A percentile compares a stretch with the other conserved stretches of the same genome.
phyloP scores from a whole-genome alignment of 2,797 vertebrate genomes.

The Pseudotriccus pelzelni region DNA sequence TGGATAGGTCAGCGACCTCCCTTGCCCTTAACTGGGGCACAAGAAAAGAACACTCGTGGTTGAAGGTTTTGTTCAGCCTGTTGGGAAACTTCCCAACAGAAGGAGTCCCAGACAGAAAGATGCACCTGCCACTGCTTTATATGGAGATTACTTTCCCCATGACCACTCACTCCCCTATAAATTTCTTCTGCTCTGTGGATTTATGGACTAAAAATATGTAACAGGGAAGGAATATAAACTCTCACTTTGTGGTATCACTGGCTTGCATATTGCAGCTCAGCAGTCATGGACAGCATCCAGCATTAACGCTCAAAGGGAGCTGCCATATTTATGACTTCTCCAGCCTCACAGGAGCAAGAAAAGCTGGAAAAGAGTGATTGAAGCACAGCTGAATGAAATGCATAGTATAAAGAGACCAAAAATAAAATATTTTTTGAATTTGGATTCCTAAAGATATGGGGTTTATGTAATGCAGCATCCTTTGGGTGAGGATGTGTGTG shows the following conservation, averaged over 20 bases:
- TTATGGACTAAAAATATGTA: slow-evolving; percentile 28
- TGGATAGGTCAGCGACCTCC: neutral
- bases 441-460: neutral
- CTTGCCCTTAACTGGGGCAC: neutral
- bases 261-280: slow-evolving; percentile 35
- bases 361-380: neutral
- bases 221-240: slow-evolving; percentile 16
- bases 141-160: slow-evolving; percentile 24
- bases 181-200: slow-evolving; percentile 42
- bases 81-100: neutral
- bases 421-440: neutral
- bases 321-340: slow-evolving; percentile 38
- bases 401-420: neutral
- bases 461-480: neutral
- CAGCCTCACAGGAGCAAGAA: neutral
- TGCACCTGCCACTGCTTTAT: neutral
- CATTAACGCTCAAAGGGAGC: neutral
- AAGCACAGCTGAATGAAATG: neutral
- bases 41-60: neutral
- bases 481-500: neutral
- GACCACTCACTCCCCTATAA: neutral
- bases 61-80: neutral
- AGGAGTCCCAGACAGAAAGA: neutral
- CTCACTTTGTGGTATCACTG: slow-evolving; percentile 2
- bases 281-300: slow-evolving; percentile 34